phyloP scores from a whole-genome alignment of 2,797 vertebrate species.

The Neosilurus mollespiculum region DNA sequence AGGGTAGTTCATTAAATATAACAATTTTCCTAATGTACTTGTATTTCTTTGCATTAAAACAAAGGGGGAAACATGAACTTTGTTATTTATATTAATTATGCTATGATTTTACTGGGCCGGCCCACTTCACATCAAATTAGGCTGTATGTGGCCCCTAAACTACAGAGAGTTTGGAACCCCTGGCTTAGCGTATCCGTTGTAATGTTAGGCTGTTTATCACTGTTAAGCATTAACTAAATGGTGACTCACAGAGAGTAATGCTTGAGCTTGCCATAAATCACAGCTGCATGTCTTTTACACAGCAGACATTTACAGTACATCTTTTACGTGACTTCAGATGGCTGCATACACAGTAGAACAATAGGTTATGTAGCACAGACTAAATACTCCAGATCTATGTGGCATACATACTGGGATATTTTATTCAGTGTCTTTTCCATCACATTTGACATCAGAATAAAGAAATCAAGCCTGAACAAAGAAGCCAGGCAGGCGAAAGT shows the following conservation, averaged over 20 bases:
- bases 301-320: conserved; percentile 6
- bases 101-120: too few species aligned
- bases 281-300: neutral
- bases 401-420: neutral
- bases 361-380: conserved; percentile 16
- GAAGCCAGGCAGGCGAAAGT: conserved; percentile 10
- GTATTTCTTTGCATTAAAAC: too few species aligned
- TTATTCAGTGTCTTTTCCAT: conserved; percentile 5
- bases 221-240: neutral
- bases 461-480: neutral
- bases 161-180: too few species aligned
- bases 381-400: neutral
- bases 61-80: too few species aligned
- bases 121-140: too few species aligned
- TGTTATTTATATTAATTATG: too few species aligned
- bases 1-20: too few species aligned
- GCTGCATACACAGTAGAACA: conserved; percentile 12
- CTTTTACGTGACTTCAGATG: neutral
- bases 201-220: neutral
- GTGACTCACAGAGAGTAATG: neutral
- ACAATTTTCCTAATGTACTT: too few species aligned
- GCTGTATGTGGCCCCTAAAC: too few species aligned
- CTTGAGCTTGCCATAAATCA: neutral
- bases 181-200: neutral
- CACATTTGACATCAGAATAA: neutral